Base-by-base conservation (phyloP, 2,888 invertebrate species). In the Sylvicola cinctus region DNA sequence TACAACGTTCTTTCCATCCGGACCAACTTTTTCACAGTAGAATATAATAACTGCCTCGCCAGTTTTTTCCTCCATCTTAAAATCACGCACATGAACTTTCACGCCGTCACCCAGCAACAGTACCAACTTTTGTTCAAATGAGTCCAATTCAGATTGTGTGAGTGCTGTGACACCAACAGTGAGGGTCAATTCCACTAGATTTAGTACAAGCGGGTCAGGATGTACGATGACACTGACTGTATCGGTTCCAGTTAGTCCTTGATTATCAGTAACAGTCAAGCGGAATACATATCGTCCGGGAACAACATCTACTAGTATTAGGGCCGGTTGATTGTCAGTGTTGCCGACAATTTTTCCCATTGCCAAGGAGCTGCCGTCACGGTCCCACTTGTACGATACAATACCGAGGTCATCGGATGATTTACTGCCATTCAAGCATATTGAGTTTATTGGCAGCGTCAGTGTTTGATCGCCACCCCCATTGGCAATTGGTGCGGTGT, bases 401-500 rank as follows among this genome's bases (percentile, higher is more conserved):
- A 91, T 79, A 10, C 74, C 74, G 51, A 87, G 71, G 60, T 91
- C 91, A 52, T 91, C 91, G 13, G 68, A 70, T 0, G 91, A 91
- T 40, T 66, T 65, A 0, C 79, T 74, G 0, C 91, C 91, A 58
- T 91, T 88, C 35, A 91, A 61, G 32, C 73, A 66, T 7, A 91
- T 65, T 13, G 80, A 73, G 27, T 71, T 70, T 3, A 74, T 58
- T 0, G 91, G 90, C 33, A 85, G 59, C 30, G 71, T 66, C 2
- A 88, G 61, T 12, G 74, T 73, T 49, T 75, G 71, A 56, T 90
- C 83, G 0, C 80, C 84, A 5, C 90, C 90, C 2, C 81, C 90
- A 50, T 83, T 75, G 1, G 91, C 88, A 47, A 76, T 74, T 1
- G 91, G 91, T 4, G 81, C 70, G 38, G 79, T 76, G 61, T 93